These are phyloP conservation scores for Patella pellucida DNA, from an alignment of 2,888 invertebrate species.

Conservation along the genomic window DNA sequence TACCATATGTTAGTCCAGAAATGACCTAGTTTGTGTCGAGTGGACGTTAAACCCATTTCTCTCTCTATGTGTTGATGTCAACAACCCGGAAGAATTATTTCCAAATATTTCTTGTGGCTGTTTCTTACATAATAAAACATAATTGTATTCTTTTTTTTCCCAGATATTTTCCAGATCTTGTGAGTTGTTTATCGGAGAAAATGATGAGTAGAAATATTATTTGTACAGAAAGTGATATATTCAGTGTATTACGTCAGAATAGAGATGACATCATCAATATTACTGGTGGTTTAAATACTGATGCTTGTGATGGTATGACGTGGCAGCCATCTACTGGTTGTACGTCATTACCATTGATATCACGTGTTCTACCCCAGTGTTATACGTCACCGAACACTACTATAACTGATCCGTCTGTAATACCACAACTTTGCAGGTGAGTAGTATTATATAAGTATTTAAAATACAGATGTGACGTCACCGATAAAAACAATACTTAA, in stretches of 20 bases:
- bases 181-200: neutral
- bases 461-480: too few relatives aligned
- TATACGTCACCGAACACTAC: neutral
- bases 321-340: neutral
- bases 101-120: too few relatives aligned
- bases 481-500: too few relatives aligned
- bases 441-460: neutral
- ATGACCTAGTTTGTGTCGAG: too few relatives aligned
- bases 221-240: neutral
- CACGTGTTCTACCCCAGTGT: neutral
- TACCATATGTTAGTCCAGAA: too few relatives aligned
- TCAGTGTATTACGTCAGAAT: neutral
- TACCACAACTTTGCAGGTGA: neutral
- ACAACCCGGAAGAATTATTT: too few relatives aligned
- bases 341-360: neutral
- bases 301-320: constrained; percentile 6
- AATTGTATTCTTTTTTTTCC: too few relatives aligned
- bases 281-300: constrained; percentile 1
- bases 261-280: neutral
- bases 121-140: too few relatives aligned
- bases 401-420: neutral
- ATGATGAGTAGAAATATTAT: neutral
- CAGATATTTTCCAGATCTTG: neutral
- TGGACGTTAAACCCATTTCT: too few relatives aligned
- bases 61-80: too few relatives aligned